phyloP scores from a whole-genome alignment of 2,797 vertebrate genomes.

The Syndactyla subalaris region DNA sequence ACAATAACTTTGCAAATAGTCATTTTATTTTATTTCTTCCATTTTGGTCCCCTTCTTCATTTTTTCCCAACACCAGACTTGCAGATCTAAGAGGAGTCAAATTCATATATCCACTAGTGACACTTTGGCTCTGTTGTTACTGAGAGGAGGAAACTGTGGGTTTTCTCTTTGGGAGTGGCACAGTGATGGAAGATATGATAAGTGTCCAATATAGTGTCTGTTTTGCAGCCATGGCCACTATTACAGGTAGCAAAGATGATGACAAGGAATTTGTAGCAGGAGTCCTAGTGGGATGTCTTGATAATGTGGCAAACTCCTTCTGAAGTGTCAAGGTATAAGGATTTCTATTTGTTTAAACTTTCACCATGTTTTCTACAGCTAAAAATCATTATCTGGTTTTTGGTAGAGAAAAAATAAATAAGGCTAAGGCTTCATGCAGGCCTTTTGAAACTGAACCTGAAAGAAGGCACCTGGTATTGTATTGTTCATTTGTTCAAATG shows the following conservation, averaged over 20 bases:
- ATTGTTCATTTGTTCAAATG: not conserved
- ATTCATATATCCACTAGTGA: not conserved
- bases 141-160: not conserved
- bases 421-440: not conserved
- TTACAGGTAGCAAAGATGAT: not conserved
- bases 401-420: not conserved
- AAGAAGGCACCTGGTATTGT: not conserved
- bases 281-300: not conserved
- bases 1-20: not conserved
- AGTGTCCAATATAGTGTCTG: not conserved
- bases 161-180: not conserved
- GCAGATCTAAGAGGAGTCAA: not conserved
- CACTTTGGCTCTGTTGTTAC: not conserved
- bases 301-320: not conserved
- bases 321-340: not conserved
- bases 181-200: not conserved
- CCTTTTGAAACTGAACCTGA: not conserved
- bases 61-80: not conserved
- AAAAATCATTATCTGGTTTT: not conserved
- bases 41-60: not conserved
- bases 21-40: not conserved
- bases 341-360: not conserved
- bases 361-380: not conserved
- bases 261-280: not conserved
- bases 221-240: not conserved